Conservation (phyloP, 2,113 vertebrate species). For the Ageneiosus marmoratus region DNA sequence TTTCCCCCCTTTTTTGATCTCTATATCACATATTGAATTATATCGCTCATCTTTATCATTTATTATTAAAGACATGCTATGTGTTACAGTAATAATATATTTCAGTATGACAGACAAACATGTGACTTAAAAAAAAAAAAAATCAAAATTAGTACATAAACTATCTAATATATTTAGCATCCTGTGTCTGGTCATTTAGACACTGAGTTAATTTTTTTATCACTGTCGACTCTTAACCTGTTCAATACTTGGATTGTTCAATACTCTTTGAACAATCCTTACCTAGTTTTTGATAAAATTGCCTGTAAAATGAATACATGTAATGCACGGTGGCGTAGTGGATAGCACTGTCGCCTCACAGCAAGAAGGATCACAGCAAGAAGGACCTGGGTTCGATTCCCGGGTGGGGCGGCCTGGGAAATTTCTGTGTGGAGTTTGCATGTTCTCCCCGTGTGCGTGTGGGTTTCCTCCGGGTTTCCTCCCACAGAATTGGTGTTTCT, state of each 20-base stretch:
- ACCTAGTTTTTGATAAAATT: neutral
- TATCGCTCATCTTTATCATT: neutral
- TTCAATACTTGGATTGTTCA: neutral
- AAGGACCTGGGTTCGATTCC: too few relatives aligned
- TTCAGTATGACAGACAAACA: neutral
- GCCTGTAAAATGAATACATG: neutral
- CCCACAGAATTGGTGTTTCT: too few relatives aligned
- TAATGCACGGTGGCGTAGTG: too few relatives aligned
- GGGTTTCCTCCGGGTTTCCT: too few relatives aligned
- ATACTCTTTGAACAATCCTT: too few relatives aligned
- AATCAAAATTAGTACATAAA: neutral
- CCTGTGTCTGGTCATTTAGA: neutral
- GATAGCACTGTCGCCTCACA: too few relatives aligned
- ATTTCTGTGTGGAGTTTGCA: too few relatives aligned
- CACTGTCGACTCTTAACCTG: neutral
- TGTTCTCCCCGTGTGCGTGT: too few relatives aligned
- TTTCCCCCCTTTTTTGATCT: neutral
- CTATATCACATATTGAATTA: neutral
- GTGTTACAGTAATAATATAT: neutral
- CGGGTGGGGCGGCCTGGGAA: too few relatives aligned
- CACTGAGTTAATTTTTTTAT: neutral
- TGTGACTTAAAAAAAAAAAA: neutral
- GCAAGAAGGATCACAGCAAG: too few relatives aligned
- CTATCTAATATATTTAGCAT: neutral
- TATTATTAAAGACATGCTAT: neutral